These are phyloP conservation scores for Hirtodrosophila trivittata DNA, from an alignment of 2,888 invertebrate genomes.

Conservation along the genomic window DNA sequence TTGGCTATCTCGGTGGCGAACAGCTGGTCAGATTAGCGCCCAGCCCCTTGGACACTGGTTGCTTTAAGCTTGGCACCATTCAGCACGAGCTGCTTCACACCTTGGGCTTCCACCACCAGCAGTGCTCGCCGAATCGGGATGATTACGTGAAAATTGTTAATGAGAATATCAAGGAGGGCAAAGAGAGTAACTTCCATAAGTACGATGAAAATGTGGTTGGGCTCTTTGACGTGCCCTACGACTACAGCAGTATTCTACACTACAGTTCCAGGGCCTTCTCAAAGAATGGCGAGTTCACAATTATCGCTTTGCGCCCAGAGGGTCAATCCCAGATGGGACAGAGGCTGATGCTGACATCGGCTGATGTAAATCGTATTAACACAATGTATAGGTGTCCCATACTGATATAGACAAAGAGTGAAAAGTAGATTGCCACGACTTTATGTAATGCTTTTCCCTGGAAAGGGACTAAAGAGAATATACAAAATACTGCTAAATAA, in stretches of 20 bases:
- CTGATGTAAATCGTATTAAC: slow-evolving; percentile 62
- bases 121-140: slow-evolving; percentile 89
- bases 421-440: too few relatives aligned
- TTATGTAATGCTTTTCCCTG: too few relatives aligned
- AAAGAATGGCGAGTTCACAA: slow-evolving; percentile 88
- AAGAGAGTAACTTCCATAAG: slow-evolving; percentile 88
- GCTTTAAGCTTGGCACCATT: slow-evolving; percentile 85
- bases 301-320: slow-evolving; percentile 84
- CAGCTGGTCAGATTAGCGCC: slow-evolving; percentile 70
- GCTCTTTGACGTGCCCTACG: slow-evolving; percentile 88
- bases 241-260: slow-evolving; percentile 91
- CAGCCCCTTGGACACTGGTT: slow-evolving; percentile 62
- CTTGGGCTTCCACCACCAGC: slow-evolving; percentile 91
- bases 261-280: slow-evolving; percentile 90
- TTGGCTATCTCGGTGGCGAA: slow-evolving; percentile 86
- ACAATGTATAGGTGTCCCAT: slow-evolving; percentile 65
- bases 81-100: slow-evolving; percentile 92
- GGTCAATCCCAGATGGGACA: slow-evolving; percentile 61
- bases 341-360: slow-evolving; percentile 41
- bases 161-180: slow-evolving; percentile 84
- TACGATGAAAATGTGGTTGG: slow-evolving; percentile 85
- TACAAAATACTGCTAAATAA: too few relatives aligned
- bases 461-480: too few relatives aligned
- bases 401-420: not conserved
- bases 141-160: slow-evolving; percentile 86